Conservation (phyloP, 2,888 invertebrate species). For the Tetheella fluctuosa region DNA sequence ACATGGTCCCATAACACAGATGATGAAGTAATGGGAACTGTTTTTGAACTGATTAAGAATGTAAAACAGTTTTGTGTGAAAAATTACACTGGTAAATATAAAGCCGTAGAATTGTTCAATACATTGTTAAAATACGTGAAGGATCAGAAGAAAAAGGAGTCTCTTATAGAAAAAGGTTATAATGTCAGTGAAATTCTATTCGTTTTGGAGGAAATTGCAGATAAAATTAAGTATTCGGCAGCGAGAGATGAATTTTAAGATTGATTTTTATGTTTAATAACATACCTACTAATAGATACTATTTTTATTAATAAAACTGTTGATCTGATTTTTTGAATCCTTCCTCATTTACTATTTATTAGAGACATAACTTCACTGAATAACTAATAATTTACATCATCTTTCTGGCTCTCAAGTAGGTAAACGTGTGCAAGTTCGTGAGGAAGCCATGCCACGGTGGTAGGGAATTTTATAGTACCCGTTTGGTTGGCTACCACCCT, state of each 20-base stretch:
- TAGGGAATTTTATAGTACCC: too few species aligned
- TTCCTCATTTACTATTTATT: too few species aligned
- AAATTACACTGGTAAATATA: slow-evolving; percentile 43
- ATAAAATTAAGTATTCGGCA: slow-evolving; percentile 34
- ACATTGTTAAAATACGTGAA: slow-evolving; percentile 45
- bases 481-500: too few species aligned
- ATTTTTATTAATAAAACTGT: not conserved
- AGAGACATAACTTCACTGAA: too few species aligned
- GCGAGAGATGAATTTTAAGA: slow-evolving; percentile 60
- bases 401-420: too few species aligned
- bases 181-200: slow-evolving; percentile 44
- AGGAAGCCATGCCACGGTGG: too few species aligned
- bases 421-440: too few species aligned
- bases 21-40: slow-evolving; percentile 40
- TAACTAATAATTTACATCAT: too few species aligned
- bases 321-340: too few species aligned
- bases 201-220: slow-evolving; percentile 51
- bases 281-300: too few species aligned
- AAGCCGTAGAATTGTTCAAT: slow-evolving; percentile 48
- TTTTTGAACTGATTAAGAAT: slow-evolving; percentile 56
- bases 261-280: slow-evolving; percentile 6
- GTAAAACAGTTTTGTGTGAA: slow-evolving; percentile 59
- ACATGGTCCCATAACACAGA: slow-evolving; percentile 43
- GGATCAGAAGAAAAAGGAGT: slow-evolving; percentile 35
- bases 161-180: slow-evolving; percentile 36